Base-by-base conservation (phyloP, 2,888 invertebrate genomes). In the Gari tellinella region DNA sequence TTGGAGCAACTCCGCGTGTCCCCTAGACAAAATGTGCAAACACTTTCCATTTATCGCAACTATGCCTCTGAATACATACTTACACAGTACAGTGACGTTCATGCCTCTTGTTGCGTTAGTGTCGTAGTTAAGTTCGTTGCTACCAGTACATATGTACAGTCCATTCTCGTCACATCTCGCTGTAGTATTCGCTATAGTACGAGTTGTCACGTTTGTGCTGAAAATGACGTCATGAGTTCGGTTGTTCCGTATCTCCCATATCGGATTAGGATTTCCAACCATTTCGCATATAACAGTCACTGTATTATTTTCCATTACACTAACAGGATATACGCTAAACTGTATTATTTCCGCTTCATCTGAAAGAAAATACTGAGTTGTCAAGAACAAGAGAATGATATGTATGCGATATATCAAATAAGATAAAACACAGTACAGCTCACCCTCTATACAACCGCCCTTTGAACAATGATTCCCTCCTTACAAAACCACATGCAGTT, bases 51-150 rank as follows among this genome's bases (percentile, higher is more conserved):
- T n/a, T n/a, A n/a, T n/a, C n/a, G n/a, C n/a, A n/a, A n/a, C n/a
- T n/a, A n/a, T 21, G 15, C 5, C n/a, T 23, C 53, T 38, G n/a
- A 14, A 56, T 17, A 17, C 12, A 19, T 17, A 69, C 69, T 69
- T 65, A 74, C 74, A 74, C 2, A 58, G n/a, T n/a, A 74, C 56
- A 8, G 68, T 61, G 7, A 74, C n/a, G 17, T 56, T 64, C 26
- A 49, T 48, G 12, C 64, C 68, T 19, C 56, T 17, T 15, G 74
- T 74, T 15, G 49, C 68, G 23, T 74, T 74, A 1, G 64, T 49
- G 12, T 61, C 68, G 15, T 68, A 14, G n/a, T 43, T 64, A n/a
- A 74, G 48, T 7, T 25, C 17, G 46, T 74, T 74, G 19, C 49
- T 25, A 7, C 74, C 74, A 2, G 74, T 74, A 21, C 74, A 74